A percentile compares a stretch with the other conserved stretches of the same genome.
Conservation (phyloP, 2,113 vertebrate species). For the Hippocampus abdominalis region DNA sequence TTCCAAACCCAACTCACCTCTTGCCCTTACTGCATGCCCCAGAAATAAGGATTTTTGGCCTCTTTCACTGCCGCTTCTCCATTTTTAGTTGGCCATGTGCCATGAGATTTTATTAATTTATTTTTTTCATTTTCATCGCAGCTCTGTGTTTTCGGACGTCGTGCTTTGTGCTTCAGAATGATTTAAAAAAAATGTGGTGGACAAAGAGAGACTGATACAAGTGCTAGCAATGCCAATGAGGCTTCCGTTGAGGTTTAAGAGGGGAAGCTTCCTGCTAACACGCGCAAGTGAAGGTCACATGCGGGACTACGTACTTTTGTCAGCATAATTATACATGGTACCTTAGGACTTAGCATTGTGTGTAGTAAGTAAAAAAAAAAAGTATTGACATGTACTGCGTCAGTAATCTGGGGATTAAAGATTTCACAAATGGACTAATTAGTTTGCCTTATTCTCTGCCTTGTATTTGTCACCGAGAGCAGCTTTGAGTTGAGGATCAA, state of each 20-base stretch:
- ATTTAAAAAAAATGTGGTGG: too few species aligned
- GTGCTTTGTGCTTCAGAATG: too few species aligned
- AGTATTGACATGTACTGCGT: neutral
- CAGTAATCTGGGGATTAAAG: neutral
- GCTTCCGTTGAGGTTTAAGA: neutral
- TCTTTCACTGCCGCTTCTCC: too few species aligned
- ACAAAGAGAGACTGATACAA: neutral
- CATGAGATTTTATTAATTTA: too few species aligned
- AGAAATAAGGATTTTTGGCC: too few species aligned
- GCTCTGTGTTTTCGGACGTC: too few species aligned
- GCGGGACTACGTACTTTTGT: neutral
- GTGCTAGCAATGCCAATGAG: neutral
- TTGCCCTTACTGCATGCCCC: too few species aligned
- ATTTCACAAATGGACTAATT: neutral
- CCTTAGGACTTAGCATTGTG: neutral
- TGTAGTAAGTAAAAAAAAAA: neutral
- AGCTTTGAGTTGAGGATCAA: neutral
- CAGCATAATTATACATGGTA: neutral
- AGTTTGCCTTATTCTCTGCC: neutral
- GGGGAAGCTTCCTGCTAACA: neutral
- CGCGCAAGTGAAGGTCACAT: neutral
- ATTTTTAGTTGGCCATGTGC: too few species aligned
- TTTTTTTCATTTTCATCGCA: too few species aligned
- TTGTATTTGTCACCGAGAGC: neutral
- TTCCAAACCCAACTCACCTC: too few species aligned